A percentile compares a stretch with the other conserved stretches of the same genome.
phyloP scores from a whole-genome alignment of 2,113 vertebrate species.

The Amblyopsis rosae region DNA sequence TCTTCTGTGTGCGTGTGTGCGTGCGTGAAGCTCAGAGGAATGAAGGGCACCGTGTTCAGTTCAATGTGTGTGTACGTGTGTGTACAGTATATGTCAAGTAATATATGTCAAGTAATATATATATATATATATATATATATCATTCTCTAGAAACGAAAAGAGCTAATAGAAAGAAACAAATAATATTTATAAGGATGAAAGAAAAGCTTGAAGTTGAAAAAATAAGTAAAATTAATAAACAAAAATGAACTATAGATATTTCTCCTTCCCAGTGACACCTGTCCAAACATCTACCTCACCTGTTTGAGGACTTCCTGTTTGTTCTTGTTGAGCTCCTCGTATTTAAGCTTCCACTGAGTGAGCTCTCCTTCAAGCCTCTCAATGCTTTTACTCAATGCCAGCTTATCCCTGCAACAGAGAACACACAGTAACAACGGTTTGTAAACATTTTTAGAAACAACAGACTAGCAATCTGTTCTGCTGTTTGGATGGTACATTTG shows the following conservation, averaged over 20 bases:
- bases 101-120: too few species aligned
- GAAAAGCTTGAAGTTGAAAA: too few species aligned
- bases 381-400: slow-evolving; percentile 87
- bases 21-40: not conserved
- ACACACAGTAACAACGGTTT: not conserved
- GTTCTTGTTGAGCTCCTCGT: slow-evolving; percentile 92
- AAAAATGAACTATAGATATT: too few species aligned
- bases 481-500: too few species aligned
- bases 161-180: too few species aligned
- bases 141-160: too few species aligned
- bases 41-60: not conserved
- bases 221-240: too few species aligned
- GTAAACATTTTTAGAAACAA: too few species aligned
- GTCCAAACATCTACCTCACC: slow-evolving; percentile 70
- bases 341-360: slow-evolving; percentile 95
- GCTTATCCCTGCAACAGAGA: slow-evolving; percentile 85
- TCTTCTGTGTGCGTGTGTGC: not conserved
- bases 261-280: not conserved
- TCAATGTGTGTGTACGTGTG: not conserved
- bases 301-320: slow-evolving; percentile 95
- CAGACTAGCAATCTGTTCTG: too few species aligned
- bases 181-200: too few species aligned
- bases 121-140: too few species aligned
- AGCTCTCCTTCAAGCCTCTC: slow-evolving; percentile 93
- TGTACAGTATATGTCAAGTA: not conserved